A percentile compares a stretch with the other conserved stretches of the same genome.
These are phyloP conservation scores for Otis tarda DNA, from an alignment of 2,113 vertebrate species.

Conservation along the genomic window DNA sequence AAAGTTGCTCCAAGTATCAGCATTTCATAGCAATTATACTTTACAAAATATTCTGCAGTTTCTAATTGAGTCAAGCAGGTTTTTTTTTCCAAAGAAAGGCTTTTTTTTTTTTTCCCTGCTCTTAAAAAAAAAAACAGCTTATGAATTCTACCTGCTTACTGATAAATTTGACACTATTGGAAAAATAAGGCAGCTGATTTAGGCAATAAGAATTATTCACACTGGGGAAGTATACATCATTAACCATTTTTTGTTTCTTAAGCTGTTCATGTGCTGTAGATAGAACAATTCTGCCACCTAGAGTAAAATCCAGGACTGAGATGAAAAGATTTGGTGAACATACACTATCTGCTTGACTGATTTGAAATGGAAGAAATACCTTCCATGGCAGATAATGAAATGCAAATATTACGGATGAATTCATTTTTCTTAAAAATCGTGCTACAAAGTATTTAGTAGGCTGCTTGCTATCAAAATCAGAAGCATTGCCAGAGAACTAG, in stretches of 20 bases:
- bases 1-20: background rate
- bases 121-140: conserved; percentile 32
- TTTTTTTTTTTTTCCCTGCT: background rate
- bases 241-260: conserved; percentile 59
- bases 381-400: background rate
- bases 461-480: background rate
- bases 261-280: background rate
- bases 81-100: background rate
- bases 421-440: background rate
- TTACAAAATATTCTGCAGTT: conserved; percentile 18
- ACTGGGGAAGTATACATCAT: conserved; percentile 30
- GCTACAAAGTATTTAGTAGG: background rate
- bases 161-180: conserved; percentile 60
- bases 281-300: conserved; percentile 73
- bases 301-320: background rate
- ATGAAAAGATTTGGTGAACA: background rate
- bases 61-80: conserved; percentile 19
- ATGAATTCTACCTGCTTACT: conserved; percentile 58
- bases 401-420: background rate
- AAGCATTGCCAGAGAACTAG: background rate
- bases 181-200: conserved; percentile 69
- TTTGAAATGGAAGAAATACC: background rate
- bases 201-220: conserved; percentile 58
- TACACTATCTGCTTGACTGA: background rate
- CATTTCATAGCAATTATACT: background rate